phyloP scores from a whole-genome alignment of 2,113 vertebrate species.

The Microcebus ravelobensis region DNA sequence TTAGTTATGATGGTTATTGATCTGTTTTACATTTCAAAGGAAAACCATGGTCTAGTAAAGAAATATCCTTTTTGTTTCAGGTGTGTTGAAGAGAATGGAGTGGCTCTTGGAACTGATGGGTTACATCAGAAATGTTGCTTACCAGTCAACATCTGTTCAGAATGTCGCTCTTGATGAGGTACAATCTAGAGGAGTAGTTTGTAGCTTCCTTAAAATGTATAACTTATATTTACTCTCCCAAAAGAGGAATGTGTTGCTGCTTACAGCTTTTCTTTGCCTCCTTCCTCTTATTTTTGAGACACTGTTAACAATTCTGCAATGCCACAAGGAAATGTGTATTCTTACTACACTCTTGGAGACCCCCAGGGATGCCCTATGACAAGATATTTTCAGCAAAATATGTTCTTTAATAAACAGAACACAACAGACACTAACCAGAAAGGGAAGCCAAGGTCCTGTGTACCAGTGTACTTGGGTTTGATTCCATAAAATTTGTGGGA shows the following conservation, averaged over 20 bases:
- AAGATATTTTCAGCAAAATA: conserved; percentile 11
- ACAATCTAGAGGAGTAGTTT: conserved; percentile 50
- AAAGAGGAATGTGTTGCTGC: not conserved
- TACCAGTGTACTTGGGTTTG: not conserved
- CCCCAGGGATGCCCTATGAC: not conserved
- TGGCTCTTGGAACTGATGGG: conserved; percentile 97
- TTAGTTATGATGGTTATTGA: not conserved
- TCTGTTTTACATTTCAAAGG: conserved; percentile 53
- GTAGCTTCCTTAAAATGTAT: conserved; percentile 34
- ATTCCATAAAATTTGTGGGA: not conserved
- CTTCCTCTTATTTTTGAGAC: conserved; percentile 49
- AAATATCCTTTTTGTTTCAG: conserved; percentile 80
- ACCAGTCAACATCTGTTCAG: conserved; percentile 81
- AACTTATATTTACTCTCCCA: not conserved
- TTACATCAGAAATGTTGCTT: conserved; percentile 89
- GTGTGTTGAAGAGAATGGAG: conserved; percentile 91
- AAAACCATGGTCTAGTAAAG: conserved; percentile 16
- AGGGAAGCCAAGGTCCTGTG: not conserved
- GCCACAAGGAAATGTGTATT: not conserved
- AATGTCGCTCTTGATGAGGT: conserved; percentile 87
- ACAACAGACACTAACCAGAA: not conserved
- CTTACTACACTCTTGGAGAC: not conserved
- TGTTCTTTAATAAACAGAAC: not conserved
- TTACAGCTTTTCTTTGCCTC: conserved; percentile 26
- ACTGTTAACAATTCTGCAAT: not conserved